Base-by-base conservation (phyloP, 2,113 vertebrate species). In the Seriola quinqueradiata region DNA sequence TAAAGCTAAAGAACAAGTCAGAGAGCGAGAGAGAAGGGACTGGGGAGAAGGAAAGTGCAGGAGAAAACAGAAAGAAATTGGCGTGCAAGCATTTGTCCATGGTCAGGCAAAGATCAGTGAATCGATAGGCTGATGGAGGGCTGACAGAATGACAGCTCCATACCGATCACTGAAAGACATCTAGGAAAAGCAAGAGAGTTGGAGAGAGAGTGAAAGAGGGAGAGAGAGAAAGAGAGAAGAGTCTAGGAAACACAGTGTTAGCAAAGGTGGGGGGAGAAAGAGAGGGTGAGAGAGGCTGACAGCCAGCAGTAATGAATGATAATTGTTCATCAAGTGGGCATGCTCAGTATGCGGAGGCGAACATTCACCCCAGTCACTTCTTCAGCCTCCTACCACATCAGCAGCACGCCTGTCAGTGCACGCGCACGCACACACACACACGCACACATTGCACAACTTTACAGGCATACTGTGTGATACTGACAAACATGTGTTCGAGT, bases 71-170 rank as follows among this genome's bases (percentile, higher is more conserved):
- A 66, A 65, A 74, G 67, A 84, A 91, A 92, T 91, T 93, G 93
- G 82, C 85, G 92, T 92, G 84, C 87, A 90, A 83, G 88, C 83
- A 75, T 93, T 90, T 86, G 87, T 84, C 87, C 83, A 72, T 38
- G 92, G 88, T 91, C 40, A 63, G 86, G 89, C 88, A 90, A 75
- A 93, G 94, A 95, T 92, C 83, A 83, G 87, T 70, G 86, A 91
- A 96, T 96, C 94, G 82, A 95, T 95, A 91, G 80, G 72, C 86
- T 93, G 89, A 94, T 85, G 88, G 88, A 82, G 82, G 82, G 85
- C 79, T 93, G 93, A 95, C 93, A 94, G 93, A 55, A 90, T 93
- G 93, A 95, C 89, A 93, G 92, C 86, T 79, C 81, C 79, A 69
- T 82, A 70, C 66, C 63, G 74, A 87, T 88, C 58, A 65, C 90